phyloP scores from a whole-genome alignment of 2,113 vertebrate genomes.

The Fregetta grallaria region DNA sequence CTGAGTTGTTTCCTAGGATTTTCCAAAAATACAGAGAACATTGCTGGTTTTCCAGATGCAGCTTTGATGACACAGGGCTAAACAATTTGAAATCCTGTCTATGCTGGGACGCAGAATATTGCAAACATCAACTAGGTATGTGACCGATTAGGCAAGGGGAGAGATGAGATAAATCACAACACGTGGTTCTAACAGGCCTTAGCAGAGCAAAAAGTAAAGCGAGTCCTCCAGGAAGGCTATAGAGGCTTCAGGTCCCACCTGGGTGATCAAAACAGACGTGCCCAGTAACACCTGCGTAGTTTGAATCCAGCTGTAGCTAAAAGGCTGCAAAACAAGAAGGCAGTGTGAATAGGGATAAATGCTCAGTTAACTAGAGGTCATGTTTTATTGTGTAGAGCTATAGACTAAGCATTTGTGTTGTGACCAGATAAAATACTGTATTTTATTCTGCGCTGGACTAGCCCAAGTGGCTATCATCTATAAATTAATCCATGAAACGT shows the following conservation, averaged over 20 bases:
- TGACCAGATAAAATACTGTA: neutral
- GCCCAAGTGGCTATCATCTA: neutral
- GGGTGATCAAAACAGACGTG: conserved; percentile 35
- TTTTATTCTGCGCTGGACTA: neutral
- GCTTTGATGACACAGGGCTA: conserved; percentile 38
- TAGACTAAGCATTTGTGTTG: neutral
- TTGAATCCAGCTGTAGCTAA: conserved; percentile 8
- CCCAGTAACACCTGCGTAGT: conserved; percentile 6
- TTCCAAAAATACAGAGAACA: neutral
- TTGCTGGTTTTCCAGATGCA: neutral
- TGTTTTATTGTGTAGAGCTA: neutral
- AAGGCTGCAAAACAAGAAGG: conserved; percentile 17
- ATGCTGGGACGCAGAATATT: conserved; percentile 3
- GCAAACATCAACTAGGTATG: neutral
- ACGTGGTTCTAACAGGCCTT: conserved; percentile 49
- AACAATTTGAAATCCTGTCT: conserved; percentile 32
- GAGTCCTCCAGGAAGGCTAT: neutral
- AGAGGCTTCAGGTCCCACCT: conserved; percentile 22
- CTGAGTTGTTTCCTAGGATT: neutral
- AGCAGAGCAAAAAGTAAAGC: conserved; percentile 30
- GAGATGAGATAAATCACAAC: conserved; percentile 56
- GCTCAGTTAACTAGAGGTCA: neutral
- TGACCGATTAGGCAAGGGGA: conserved; percentile 45
- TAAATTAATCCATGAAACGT: neutral
- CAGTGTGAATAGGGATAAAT: neutral